phyloP scores from a whole-genome alignment of 92 coral and sea anemone genomes.

The Muricea muricata region DNA sequence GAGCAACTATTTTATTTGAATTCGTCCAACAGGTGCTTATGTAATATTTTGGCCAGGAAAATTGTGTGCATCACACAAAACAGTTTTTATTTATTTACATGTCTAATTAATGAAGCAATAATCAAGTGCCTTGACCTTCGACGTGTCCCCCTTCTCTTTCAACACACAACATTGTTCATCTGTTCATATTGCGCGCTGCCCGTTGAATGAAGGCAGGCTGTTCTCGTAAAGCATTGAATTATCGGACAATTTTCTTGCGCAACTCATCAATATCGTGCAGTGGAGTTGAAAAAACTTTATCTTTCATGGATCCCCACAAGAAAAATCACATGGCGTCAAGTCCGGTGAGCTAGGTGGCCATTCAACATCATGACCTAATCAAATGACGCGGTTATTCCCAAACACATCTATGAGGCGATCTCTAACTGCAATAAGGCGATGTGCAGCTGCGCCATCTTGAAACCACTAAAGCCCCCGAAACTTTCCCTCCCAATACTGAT shows the following conservation, averaged over 20 bases:
- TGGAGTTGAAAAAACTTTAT: constrained; percentile 9
- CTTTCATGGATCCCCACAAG: constrained; percentile 21
- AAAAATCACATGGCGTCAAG: constrained; percentile 26
- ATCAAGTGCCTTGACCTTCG: constrained; percentile 14
- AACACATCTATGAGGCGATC: neutral
- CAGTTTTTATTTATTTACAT: too few species aligned
- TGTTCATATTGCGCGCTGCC: constrained; percentile 1
- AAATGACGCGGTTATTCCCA: constrained; percentile 2
- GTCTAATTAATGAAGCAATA: too few species aligned
- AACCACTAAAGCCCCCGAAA: constrained; percentile 5
- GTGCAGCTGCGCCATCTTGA: constrained; percentile 5
- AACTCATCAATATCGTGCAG: neutral
- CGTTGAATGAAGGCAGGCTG: neutral
- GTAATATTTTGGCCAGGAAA: too few species aligned
- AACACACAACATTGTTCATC: neutral
- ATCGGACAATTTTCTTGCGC: neutral
- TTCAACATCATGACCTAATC: neutral
- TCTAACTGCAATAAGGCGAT: neutral
- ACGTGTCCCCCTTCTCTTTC: constrained; percentile 12
- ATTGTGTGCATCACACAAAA: too few species aligned
- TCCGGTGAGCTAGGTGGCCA: constrained; percentile 22
- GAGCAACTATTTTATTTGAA: too few species aligned
- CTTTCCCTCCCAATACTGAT: neutral
- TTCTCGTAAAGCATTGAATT: constrained; percentile 5
- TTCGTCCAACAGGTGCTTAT: too few species aligned